Percentiles rank a stretch among this genome's conserved stretches.
Evolutionary conservation across 2,113 vertebrate species (phyloP).

Genomic region (Alligator mississippiensis): DNA sequence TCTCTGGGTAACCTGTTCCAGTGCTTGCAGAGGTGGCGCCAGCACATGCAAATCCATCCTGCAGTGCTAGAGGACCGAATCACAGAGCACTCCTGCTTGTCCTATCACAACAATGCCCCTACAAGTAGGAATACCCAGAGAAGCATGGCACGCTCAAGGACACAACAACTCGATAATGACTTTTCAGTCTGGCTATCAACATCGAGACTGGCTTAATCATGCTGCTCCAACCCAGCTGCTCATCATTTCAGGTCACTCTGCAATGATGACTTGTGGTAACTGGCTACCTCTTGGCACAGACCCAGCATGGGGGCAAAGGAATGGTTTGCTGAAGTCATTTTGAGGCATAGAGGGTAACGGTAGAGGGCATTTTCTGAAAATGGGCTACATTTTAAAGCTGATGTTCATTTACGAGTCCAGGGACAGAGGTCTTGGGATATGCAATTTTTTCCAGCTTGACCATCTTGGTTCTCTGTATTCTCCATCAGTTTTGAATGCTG

Average conservation of each 20-base stretch:
- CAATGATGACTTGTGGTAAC: accelerated
- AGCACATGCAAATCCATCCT: neutral
- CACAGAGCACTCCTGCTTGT: neutral
- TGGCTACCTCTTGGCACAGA: accelerated
- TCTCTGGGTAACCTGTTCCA: no score
- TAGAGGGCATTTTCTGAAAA: neutral
- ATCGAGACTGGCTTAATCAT: no score
- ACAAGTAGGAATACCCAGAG: neutral
- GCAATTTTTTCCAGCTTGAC: conserved; percentile 1
- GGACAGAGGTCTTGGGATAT: neutral
- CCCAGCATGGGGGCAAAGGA: accelerated
- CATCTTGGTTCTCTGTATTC: conserved; percentile 18
- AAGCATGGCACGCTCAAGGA: neutral
- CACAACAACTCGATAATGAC: neutral
- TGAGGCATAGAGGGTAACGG: neutral
- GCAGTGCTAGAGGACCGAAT: neutral
- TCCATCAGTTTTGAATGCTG: conserved; percentile 37
- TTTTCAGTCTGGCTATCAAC: neutral
- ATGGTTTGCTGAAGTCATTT: neutral
- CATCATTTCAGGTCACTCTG: accelerated
- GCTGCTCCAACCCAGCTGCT: neutral
- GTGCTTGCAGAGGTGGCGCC: no score
- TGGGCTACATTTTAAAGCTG: neutral
- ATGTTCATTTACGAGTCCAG: no score
- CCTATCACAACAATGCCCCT: neutral